phyloP scores from a whole-genome alignment of 30 jellyfish, hydroid and myxozoan species.

The Hydra vulgaris region DNA sequence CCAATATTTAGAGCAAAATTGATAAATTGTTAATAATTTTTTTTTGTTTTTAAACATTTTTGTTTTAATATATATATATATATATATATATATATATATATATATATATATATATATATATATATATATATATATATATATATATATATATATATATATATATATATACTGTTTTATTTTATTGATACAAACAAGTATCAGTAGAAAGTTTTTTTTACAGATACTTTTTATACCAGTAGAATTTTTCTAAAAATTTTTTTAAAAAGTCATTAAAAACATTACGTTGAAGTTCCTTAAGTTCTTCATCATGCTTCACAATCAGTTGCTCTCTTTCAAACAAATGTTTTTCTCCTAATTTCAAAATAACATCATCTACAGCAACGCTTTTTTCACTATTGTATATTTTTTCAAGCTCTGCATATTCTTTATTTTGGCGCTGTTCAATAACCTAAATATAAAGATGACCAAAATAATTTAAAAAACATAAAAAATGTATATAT shows the following conservation, averaged over 20 bases:
- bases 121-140: too few species aligned
- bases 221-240: not conserved
- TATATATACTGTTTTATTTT: too few species aligned
- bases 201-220: not conserved
- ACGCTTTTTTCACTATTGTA: conserved; percentile 63
- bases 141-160: too few species aligned
- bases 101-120: too few species aligned
- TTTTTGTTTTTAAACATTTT: too few species aligned
- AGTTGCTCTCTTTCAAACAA: not conserved
- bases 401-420: conserved; percentile 47
- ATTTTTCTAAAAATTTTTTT: too few species aligned
- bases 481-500: not conserved
- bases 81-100: too few species aligned
- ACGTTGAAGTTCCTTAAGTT: not conserved
- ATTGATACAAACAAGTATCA: not conserved
- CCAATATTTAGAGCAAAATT: too few species aligned
- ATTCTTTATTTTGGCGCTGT: conserved; percentile 75
- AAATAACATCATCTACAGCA: conserved; percentile 65
- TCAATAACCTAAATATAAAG: conserved; percentile 58
- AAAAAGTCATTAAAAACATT: not conserved
- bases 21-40: too few species aligned
- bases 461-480: not conserved
- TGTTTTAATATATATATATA: too few species aligned
- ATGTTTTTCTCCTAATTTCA: conserved; percentile 47
- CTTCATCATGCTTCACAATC: not conserved